phyloP scores from a whole-genome alignment of 2,888 invertebrate species.

The Lasioglossum vierecki region DNA sequence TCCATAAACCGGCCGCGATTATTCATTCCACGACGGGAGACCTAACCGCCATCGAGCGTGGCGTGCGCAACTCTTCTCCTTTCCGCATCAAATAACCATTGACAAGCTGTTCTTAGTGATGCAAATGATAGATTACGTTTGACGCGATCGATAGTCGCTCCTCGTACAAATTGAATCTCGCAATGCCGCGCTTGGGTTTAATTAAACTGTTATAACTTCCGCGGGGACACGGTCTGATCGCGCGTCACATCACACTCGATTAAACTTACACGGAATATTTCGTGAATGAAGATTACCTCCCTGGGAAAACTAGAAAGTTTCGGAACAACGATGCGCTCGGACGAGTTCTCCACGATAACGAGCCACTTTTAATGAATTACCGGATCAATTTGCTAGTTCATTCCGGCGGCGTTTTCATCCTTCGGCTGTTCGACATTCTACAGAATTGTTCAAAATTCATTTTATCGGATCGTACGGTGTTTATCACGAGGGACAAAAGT shows the following conservation, averaged over 20 bases:
- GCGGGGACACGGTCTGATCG: neutral
- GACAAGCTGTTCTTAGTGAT: neutral
- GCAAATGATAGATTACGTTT: constrained; percentile 23
- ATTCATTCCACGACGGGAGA: constrained; percentile 32
- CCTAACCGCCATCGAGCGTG: neutral
- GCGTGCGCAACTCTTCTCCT: neutral
- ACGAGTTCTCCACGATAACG: neutral
- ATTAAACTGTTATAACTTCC: constrained; percentile 41
- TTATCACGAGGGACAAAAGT: no score
- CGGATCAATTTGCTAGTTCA: neutral
- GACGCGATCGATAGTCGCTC: constrained; percentile 1
- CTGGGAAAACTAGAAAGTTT: neutral
- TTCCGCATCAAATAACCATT: constrained; percentile 23
- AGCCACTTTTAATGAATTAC: neutral
- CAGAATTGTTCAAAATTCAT: neutral
- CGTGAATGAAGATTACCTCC: neutral
- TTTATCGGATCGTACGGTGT: no score
- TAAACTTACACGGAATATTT: constrained; percentile 3
- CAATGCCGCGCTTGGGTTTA: constrained; percentile 19
- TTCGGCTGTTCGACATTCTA: neutral
- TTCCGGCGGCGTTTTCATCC: neutral
- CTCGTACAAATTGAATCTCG: constrained; percentile 28
- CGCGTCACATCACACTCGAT: neutral
- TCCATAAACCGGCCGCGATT: constrained; percentile 45
- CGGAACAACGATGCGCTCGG: neutral